phyloP scores from a whole-genome alignment of 2,888 invertebrate genomes.

The Caenorhabditis uteleia region DNA sequence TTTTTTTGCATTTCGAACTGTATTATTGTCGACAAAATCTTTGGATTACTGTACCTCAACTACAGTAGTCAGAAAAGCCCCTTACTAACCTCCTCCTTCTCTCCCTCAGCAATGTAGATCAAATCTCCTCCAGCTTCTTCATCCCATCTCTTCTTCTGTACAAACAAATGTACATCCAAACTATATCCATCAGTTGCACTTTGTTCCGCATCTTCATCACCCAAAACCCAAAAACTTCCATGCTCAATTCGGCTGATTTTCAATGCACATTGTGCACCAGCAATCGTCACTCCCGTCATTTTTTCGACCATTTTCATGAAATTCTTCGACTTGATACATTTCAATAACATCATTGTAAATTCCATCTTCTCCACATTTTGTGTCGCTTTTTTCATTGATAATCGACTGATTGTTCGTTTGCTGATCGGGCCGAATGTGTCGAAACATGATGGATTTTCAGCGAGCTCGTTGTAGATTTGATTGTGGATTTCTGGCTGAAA shows the following conservation, averaged over 20 bases:
- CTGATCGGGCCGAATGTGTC: constrained; percentile 48
- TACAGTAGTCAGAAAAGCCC: not conserved
- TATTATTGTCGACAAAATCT: no score
- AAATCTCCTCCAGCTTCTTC: constrained; percentile 55
- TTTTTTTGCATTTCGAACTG: no score
- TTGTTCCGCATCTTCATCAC: constrained; percentile 49
- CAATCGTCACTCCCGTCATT: constrained; percentile 28
- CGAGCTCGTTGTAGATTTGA: constrained; percentile 13
- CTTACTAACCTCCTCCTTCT: constrained; percentile 50
- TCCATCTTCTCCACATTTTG: constrained; percentile 9
- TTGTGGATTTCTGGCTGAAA: constrained; percentile 18
- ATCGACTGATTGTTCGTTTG: constrained; percentile 29
- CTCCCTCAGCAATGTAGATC: constrained; percentile 56
- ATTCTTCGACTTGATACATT: constrained; percentile 24
- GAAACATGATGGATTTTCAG: constrained; percentile 17
- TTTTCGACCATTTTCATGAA: constrained; percentile 16
- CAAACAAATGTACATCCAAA: constrained; percentile 53
- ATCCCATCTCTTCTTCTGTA: constrained; percentile 46
- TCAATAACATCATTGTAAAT: constrained; percentile 17
- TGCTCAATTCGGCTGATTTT: constrained; percentile 44
- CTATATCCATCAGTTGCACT: constrained; percentile 37
- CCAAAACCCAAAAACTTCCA: constrained; percentile 58
- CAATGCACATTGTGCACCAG: constrained; percentile 28
- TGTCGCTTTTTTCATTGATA: constrained; percentile 1
- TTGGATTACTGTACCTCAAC: no score